Percentiles rank a stretch among this genome's conserved stretches.
These are phyloP conservation scores for Eupithecia tripunctaria DNA, from an alignment of 2,888 invertebrate genomes.

Conservation along the genomic window DNA sequence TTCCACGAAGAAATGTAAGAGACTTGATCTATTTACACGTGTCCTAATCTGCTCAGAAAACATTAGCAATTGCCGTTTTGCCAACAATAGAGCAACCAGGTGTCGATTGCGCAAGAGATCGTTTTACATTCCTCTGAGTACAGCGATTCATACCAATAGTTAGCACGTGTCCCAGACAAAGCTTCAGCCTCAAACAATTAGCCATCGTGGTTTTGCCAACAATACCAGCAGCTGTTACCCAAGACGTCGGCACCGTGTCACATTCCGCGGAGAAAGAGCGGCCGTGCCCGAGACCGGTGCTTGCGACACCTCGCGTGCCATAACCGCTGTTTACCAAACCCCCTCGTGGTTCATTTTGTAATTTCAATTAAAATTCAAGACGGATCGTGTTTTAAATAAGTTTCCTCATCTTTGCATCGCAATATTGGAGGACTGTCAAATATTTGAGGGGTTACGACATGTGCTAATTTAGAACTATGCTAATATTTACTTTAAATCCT, in stretches of 20 bases:
- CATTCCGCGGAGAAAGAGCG: constrained; percentile 75
- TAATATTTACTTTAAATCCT: constrained; percentile 1
- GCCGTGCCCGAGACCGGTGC: constrained; percentile 65
- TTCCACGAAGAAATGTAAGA: background rate
- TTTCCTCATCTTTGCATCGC: constrained; percentile 58
- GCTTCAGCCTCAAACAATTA: constrained; percentile 44
- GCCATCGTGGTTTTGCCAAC: constrained; percentile 49
- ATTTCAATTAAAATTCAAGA: constrained; percentile 75
- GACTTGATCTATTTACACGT: constrained; percentile 3
- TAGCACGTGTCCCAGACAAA: constrained; percentile 19
- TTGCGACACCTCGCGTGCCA: constrained; percentile 67
- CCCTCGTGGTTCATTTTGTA: constrained; percentile 67
- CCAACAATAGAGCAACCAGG: background rate
- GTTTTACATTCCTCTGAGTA: constrained; percentile 1
- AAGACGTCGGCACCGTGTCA: constrained; percentile 54
- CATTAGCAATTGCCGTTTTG: background rate
- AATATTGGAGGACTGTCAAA: constrained; percentile 60
- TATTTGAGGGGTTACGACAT: constrained; percentile 33
- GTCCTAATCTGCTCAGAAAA: background rate
- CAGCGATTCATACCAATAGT: constrained; percentile 1
- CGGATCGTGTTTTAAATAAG: constrained; percentile 56
- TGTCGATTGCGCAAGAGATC: background rate
- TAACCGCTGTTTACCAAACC: constrained; percentile 68
- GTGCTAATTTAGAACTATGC: background rate
- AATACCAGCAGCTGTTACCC: constrained; percentile 39